These are phyloP conservation scores for Bolborhynchus lineola DNA, from an alignment of 2,113 vertebrate genomes.

Conservation along the genomic window DNA sequence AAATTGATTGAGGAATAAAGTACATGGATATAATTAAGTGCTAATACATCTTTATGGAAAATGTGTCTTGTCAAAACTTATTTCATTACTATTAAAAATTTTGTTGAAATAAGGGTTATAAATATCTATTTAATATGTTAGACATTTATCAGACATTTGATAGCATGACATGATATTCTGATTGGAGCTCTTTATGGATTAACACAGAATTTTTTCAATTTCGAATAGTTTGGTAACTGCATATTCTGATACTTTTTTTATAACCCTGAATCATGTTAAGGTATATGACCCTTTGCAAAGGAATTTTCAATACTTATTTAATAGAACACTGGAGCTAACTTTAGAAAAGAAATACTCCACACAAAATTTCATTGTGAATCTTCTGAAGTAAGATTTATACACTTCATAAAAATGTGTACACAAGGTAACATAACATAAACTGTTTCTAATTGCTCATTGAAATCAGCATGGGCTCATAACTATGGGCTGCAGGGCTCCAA, in stretches of 20 bases:
- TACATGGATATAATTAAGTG: neutral
- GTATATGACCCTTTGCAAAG: neutral
- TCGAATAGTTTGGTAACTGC: neutral
- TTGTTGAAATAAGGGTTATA: neutral
- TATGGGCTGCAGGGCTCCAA: neutral
- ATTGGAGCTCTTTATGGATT: neutral
- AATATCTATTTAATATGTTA: neutral
- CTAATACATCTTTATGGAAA: neutral
- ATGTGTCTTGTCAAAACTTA: neutral
- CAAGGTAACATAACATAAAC: neutral
- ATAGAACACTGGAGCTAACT: neutral
- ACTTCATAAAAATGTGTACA: neutral
- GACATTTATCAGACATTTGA: neutral
- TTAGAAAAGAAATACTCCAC: neutral
- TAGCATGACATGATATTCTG: neutral
- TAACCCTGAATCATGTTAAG: neutral
- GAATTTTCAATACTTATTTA: neutral
- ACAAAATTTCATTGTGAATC: neutral
- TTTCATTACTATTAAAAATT: neutral
- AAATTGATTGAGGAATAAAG: neutral
- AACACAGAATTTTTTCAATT: neutral
- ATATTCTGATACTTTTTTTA: neutral
- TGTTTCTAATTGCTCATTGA: conserved; percentile 13
- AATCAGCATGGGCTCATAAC: neutral
- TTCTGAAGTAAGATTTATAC: neutral